Conservation (phyloP, 2,888 invertebrate species). For the Phytoseiulus persimilis region DNA sequence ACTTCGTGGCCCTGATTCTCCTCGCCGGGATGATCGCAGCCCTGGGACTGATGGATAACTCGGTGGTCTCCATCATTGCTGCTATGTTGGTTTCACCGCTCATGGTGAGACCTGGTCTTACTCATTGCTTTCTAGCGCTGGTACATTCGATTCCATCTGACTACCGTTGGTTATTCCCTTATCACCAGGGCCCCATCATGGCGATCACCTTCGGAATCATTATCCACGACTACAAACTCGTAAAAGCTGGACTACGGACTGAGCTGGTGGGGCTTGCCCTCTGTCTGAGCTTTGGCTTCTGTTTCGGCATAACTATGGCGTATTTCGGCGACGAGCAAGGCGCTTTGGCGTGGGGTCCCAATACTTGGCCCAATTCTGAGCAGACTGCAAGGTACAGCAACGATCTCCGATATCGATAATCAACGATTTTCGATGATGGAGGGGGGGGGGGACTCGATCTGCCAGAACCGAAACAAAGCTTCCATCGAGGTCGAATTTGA, state of each 20-base stretch:
- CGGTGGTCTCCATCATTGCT: constrained; percentile 64
- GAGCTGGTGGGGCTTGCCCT: constrained; percentile 59
- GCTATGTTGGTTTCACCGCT: constrained; percentile 73
- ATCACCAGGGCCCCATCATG: constrained; percentile 63
- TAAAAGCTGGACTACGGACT: constrained; percentile 60
- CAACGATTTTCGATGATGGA: constrained; percentile 24
- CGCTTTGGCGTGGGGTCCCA: constrained; percentile 57
- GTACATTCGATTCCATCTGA: neutral
- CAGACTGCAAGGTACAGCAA: constrained; percentile 57
- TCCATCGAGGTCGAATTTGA: neutral
- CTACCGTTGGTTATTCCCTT: neutral
- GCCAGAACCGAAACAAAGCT: neutral
- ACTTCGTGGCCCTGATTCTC: constrained; percentile 63
- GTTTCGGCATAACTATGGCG: constrained; percentile 60
- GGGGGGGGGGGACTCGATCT: constrained; percentile 35
- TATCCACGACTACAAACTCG: constrained; percentile 59
- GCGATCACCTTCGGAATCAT: constrained; percentile 66
- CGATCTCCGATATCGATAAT: constrained; percentile 40
- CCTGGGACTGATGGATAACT: constrained; percentile 65
- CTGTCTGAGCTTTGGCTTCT: constrained; percentile 53
- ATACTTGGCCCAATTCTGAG: constrained; percentile 61
- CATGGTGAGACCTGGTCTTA: constrained; percentile 62
- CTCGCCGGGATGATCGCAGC: constrained; percentile 68
- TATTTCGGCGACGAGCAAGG: constrained; percentile 49
- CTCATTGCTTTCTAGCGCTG: too few species aligned